phyloP scores from a whole-genome alignment of 92 coral and sea anemone species.

The Phymanthus crucifer region DNA sequence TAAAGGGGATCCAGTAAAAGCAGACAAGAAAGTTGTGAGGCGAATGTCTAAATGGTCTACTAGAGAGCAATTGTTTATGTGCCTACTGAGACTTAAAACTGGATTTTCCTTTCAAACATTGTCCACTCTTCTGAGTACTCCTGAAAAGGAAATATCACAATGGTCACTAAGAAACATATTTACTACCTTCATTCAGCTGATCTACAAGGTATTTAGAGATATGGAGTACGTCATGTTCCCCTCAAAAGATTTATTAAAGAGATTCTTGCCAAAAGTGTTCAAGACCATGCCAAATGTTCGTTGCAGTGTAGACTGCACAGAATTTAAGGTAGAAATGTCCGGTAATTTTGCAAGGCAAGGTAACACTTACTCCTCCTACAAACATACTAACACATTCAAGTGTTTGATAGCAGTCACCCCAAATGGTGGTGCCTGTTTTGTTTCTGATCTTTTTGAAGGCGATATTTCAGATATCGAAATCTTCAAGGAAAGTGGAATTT shows the following conservation, averaged over 20 bases:
- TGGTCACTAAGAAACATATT: constrained; percentile 42
- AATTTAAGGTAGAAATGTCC: constrained; percentile 52
- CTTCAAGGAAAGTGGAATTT: constrained; percentile 55
- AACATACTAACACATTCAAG: constrained; percentile 66
- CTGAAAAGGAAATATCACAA: constrained; percentile 40
- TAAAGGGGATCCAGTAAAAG: neutral
- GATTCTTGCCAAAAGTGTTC: constrained; percentile 44
- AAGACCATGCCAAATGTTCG: constrained; percentile 42
- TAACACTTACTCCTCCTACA: constrained; percentile 58
- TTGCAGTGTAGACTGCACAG: constrained; percentile 60
- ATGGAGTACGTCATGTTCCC: constrained; percentile 50
- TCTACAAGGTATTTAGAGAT: constrained; percentile 43
- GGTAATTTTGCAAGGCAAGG: constrained; percentile 68
- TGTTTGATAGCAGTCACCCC: constrained; percentile 67
- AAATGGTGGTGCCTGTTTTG: constrained; percentile 54
- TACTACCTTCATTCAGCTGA: constrained; percentile 47
- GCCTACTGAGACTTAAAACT: constrained; percentile 37
- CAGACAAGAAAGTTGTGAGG: too few species aligned
- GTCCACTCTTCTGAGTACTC: constrained; percentile 37
- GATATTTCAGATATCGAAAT: constrained; percentile 54
- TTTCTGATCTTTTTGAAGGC: constrained; percentile 58
- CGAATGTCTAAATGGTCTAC: constrained; percentile 19
- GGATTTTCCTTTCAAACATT: constrained; percentile 48
- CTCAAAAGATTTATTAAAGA: constrained; percentile 20
- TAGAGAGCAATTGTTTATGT: constrained; percentile 42